A percentile compares a stretch with the other conserved stretches of the same genome.
Evolutionary conservation across 2,797 vertebrate species (phyloP).

Genomic region (Saxicola maurus): DNA sequence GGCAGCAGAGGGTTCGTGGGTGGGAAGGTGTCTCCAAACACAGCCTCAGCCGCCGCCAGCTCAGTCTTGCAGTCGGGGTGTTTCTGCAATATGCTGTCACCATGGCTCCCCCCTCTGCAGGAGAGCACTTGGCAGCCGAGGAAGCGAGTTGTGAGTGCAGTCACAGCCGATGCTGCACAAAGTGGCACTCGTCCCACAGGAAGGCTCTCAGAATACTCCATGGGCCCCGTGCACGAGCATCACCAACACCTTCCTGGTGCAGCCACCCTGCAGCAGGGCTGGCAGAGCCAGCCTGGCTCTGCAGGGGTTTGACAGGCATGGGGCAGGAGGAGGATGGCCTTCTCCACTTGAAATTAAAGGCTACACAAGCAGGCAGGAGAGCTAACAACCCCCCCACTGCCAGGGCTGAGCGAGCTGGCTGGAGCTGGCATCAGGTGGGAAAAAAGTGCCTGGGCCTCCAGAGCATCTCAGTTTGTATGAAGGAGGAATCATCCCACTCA

Average conservation of each 20-base stretch:
- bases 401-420: fast-evolving
- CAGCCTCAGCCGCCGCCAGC: slow-evolving; percentile 7
- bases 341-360: background rate
- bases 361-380: background rate
- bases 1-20: slow-evolving; percentile 29
- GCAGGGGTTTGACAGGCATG: background rate
- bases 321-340: background rate
- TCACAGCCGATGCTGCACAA: background rate
- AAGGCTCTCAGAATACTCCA: background rate
- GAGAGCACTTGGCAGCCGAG: background rate
- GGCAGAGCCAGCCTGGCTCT: background rate
- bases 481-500: background rate
- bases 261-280: background rate
- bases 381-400: background rate
- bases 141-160: background rate
- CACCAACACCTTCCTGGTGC: fast-evolving
- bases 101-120: background rate
- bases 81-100: background rate
- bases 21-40: slow-evolving; percentile 34
- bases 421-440: background rate
- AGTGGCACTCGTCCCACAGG: background rate
- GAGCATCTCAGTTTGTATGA: background rate
- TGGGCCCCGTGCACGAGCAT: fast-evolving
- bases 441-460: background rate
- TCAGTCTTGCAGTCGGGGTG: slow-evolving; percentile 26